Percentiles rank a stretch among this genome's conserved stretches.
phyloP scores from a whole-genome alignment of 2,888 invertebrate genomes.

The Apodemia mormo region DNA sequence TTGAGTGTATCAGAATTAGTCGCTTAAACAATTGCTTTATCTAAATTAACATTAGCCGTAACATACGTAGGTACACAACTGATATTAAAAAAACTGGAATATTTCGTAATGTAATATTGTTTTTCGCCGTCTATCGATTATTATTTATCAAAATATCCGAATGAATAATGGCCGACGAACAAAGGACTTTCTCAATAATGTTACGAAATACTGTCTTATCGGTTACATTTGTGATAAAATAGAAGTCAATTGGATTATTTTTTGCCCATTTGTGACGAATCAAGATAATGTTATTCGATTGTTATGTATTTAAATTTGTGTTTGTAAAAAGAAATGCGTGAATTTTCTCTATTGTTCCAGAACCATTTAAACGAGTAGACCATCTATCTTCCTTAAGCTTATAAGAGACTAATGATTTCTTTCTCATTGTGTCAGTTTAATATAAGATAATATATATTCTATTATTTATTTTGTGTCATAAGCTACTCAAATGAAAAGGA shows the following conservation, averaged over 20 bases:
- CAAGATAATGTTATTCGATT: background rate
- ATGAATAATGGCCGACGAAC: conserved; percentile 38
- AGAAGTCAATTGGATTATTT: conserved; percentile 4
- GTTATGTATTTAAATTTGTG: background rate
- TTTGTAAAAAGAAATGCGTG: too few species aligned
- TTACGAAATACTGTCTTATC: conserved; percentile 39
- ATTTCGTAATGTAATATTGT: conserved; percentile 6
- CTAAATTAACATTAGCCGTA: background rate
- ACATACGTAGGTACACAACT: background rate
- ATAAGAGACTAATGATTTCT: too few species aligned
- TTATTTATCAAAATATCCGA: conserved; percentile 39
- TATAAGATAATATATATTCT: too few species aligned
- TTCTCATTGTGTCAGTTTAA: too few species aligned
- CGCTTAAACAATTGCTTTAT: too few species aligned
- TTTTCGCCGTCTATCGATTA: conserved; percentile 34
- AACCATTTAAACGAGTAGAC: too few species aligned
- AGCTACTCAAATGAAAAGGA: too few species aligned
- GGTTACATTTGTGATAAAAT: conserved; percentile 14
- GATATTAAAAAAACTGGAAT: background rate
- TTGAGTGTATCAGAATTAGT: too few species aligned
- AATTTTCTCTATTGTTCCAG: too few species aligned
- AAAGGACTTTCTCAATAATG: conserved; percentile 37
- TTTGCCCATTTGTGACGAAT: conserved; percentile 7
- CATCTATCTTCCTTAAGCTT: too few species aligned
- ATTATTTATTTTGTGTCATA: too few species aligned